Evolutionary conservation across 2,888 invertebrate genomes (phyloP), one percentile per base, ranked within the genome.

Genomic region (Chelonus formosanus): DNA sequence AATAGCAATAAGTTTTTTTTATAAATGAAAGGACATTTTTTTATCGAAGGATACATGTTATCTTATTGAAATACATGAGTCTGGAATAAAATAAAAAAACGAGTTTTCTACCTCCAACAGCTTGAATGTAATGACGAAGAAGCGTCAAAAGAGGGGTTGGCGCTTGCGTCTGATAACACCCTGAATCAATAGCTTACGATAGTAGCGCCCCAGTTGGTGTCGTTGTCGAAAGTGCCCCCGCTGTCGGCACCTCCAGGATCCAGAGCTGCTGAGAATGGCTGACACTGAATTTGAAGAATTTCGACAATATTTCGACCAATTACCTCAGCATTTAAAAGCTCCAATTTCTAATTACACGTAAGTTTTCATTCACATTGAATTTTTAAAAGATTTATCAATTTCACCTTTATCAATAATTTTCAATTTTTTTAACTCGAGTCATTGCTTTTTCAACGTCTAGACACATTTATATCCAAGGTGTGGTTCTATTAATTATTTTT

Each of bases 201-300:
- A 10, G 71, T 65, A 73, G 76, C 76, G 74, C 76, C 73, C 69
- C 70, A 69, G 57, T 47, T 47, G 54, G 67, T 64, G 67, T 67
- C 62, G 65, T 35, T 63, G 69, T 44, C 54, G 55, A 60, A 65
- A 65, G 67, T 64, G 72, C 69, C 70, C 67, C 63, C 67, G 70
- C 67, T 68, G 67, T 70, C 69, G 71, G 69, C 67, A 65, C 67
- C 72, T 69, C 70, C 70, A 70, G 63, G 45, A 57, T 54, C 44
- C 52, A 55, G 61, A 71, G 50, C 58, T 32, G 52, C 63, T 36
- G 69, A 77, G 73, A 86, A 96, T 96, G 95, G 95, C 95, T 80
- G 96, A 96, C 88, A 92, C 91, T 85, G 95, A 96, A 86, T 96
- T 94, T 86, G 95, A 96, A 86, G 94, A 96, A 89, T 95, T 96